These are phyloP conservation scores for Anabacerthia variegaticeps DNA, from an alignment of 2,797 vertebrate species.

Conservation along the genomic window DNA sequence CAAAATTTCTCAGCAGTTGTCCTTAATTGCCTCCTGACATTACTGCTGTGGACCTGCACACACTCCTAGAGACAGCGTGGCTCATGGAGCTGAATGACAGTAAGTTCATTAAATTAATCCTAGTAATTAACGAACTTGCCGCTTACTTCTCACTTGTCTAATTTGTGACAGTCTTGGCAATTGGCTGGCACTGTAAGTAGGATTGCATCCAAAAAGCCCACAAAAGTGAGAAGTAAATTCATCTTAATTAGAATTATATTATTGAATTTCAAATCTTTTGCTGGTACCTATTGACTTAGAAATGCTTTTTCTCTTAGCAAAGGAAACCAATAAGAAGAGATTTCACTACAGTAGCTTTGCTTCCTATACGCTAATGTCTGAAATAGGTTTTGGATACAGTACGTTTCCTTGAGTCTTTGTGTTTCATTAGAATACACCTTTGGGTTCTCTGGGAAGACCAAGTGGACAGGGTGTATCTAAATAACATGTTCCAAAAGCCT, in stretches of 20 bases:
- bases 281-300: constrained; percentile 72
- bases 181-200: constrained; percentile 76
- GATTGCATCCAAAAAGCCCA: constrained; percentile 80
- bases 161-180: constrained; percentile 79
- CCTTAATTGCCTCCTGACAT: constrained; percentile 61
- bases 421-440: not conserved
- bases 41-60: constrained; percentile 63
- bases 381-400: not conserved
- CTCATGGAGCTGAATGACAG: constrained; percentile 77
- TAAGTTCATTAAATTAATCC: constrained; percentile 80
- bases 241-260: constrained; percentile 84
- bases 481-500: not conserved
- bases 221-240: constrained; percentile 81
- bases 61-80: constrained; percentile 51
- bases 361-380: not conserved
- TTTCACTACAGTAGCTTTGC: not conserved
- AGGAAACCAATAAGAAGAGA: not conserved
- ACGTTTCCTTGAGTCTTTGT: not conserved
- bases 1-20: constrained; percentile 16
- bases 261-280: constrained; percentile 70
- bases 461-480: not conserved
- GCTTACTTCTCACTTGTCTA: constrained; percentile 71
- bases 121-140: constrained; percentile 76
- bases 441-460: not conserved
- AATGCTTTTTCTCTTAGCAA: not conserved